Conservation (phyloP, 2,113 vertebrate genomes). For the Rhinoderma darwinii region DNA sequence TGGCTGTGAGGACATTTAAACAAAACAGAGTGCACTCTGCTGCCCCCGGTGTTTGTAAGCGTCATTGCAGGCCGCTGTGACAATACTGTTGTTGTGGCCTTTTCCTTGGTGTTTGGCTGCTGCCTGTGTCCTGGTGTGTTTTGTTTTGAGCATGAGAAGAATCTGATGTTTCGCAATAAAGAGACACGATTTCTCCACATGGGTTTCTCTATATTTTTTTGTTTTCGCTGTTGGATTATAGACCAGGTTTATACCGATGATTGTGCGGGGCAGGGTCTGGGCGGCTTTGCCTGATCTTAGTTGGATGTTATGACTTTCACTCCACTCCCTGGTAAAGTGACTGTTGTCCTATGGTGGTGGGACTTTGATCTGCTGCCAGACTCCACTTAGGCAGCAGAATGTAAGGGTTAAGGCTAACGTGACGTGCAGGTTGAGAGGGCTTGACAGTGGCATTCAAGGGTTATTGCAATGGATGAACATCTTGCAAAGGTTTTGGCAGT, state of each 20-base stretch:
- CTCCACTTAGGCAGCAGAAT: too few relatives aligned
- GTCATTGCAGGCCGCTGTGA: background rate
- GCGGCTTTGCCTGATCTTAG: too few relatives aligned
- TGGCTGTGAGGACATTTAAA: slow-evolving; percentile 73
- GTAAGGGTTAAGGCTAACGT: too few relatives aligned
- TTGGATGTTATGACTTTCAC: too few relatives aligned
- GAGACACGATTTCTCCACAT: background rate
- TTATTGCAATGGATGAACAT: background rate
- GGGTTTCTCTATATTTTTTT: background rate
- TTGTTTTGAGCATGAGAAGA: background rate
- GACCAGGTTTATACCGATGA: too few relatives aligned
- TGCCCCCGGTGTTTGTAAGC: slow-evolving; percentile 22
- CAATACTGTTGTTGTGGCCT: background rate
- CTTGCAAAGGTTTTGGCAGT: background rate
- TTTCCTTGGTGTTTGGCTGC: background rate
- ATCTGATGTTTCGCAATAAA: background rate
- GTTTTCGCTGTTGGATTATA: background rate
- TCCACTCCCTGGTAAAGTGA: too few relatives aligned
- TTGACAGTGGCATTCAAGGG: background rate
- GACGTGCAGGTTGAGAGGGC: background rate
- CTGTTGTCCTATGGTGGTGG: too few relatives aligned
- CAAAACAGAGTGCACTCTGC: slow-evolving; percentile 65
- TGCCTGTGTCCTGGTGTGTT: background rate
- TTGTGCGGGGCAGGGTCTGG: too few relatives aligned
- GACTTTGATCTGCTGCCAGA: too few relatives aligned